Base-by-base conservation (phyloP, 35 echinoderm and acorn worm species). In the Eucidaris tribuloides region DNA sequence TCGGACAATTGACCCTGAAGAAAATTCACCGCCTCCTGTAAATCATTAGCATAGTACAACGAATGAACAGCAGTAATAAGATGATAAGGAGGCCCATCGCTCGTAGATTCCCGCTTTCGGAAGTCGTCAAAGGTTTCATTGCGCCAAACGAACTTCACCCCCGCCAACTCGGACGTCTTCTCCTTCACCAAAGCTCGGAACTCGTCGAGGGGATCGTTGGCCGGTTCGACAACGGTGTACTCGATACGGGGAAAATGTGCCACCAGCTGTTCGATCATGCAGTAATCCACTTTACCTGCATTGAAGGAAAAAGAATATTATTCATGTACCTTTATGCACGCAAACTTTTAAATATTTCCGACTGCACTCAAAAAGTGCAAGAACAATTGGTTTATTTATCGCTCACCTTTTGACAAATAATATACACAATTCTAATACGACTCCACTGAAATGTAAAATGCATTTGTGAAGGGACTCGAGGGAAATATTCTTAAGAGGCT, bases 61-160 rank as follows among this genome's bases (percentile, higher is more conserved):
- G 68, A 74, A 74, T 74, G 68, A 41, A 74, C 23, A 7, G 68
- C 68, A 40, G 38, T 33, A 18, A 74, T 44, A 2, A 74, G 41
- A 44, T 74, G 68, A 24, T 42, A 74, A 5, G 14, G 0, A n/a
- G 38, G 28, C 37, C 44, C 24, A 74, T 44, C 41, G 35, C 5
- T 36, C 23, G 22, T 36, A n/a, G 14, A 35, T 36, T n/a, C 20
- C 39, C 33, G 31, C 61, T 64, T 74, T 3, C 30, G 68, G 30
- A 41, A 74, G n/a, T 44, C 68, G n/a, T 74, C 68, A 25, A 74
- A 74, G 34, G 38, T 74, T 22, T 74, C 37, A 40, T 74, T 74
- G 7, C 40, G 41, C 68, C 68, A 74, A 24, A 35, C 41, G 25
- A 74, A 74, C 35, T 74, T 40, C 5, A 74, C 68, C 7, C 41